These are phyloP conservation scores for Silurus glanis DNA, from an alignment of 2,113 vertebrate genomes.

Conservation along the genomic window DNA sequence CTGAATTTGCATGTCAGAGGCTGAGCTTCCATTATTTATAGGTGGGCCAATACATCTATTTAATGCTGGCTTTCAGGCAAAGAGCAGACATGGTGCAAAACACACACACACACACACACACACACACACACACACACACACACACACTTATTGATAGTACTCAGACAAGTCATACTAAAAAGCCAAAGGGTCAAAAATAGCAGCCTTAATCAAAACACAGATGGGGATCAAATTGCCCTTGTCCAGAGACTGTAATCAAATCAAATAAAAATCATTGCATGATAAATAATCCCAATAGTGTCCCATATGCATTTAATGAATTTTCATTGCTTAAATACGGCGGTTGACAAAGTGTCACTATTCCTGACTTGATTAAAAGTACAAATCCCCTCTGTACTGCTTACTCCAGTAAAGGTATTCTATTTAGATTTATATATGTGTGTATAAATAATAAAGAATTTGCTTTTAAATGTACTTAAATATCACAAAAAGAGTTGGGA, in stretches of 20 bases:
- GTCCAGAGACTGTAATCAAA: not conserved
- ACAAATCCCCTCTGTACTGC: too few species aligned
- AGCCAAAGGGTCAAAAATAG: not conserved
- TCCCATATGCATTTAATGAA: too few species aligned
- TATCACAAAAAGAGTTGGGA: too few species aligned
- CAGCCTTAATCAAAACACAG: not conserved
- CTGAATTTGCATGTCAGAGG: slow-evolving; percentile 49
- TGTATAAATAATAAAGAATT: too few species aligned
- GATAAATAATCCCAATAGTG: not conserved
- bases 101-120: slow-evolving; percentile 11
- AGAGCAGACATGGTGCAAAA: not conserved
- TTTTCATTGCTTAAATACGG: too few species aligned
- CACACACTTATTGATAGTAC: slow-evolving; percentile 12
- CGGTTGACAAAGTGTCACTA: too few species aligned
- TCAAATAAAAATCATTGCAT: not conserved
- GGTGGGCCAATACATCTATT: slow-evolving; percentile 21
- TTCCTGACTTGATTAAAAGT: too few species aligned
- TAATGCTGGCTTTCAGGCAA: slow-evolving; percentile 1
- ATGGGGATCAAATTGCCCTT: not conserved
- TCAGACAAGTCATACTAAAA: not conserved
- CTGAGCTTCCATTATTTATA: slow-evolving; percentile 48
- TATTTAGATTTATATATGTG: too few species aligned
- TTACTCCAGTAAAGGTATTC: too few species aligned
- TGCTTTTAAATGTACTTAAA: too few species aligned
- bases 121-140: slow-evolving; percentile 8